phyloP scores from a whole-genome alignment of 2,113 vertebrate genomes.

The Patagioenas fasciata region DNA sequence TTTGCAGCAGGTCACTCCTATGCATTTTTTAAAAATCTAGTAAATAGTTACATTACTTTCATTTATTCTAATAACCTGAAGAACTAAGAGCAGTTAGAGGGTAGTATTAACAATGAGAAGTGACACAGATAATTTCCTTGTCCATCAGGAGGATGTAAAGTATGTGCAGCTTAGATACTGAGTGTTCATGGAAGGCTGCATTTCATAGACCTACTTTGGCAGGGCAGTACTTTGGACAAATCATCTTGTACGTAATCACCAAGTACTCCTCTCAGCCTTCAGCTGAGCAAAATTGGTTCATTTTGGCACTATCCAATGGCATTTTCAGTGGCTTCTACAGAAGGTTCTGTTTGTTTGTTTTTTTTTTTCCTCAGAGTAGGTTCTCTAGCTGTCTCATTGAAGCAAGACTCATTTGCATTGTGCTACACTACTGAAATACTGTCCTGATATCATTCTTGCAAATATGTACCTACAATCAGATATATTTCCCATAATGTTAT shows the following conservation, averaged over 20 bases:
- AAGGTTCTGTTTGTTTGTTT: neutral
- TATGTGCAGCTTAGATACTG: neutral
- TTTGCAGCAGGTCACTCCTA: neutral
- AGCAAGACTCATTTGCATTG: neutral
- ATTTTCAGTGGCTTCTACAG: neutral
- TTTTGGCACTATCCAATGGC: neutral
- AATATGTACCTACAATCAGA: slow-evolving; percentile 43
- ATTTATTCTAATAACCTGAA: neutral
- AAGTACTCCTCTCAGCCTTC: neutral
- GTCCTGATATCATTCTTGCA: neutral
- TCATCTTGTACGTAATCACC: rapidly evolving
- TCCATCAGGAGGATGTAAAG: neutral
- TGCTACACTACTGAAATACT: neutral
- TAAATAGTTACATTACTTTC: neutral
- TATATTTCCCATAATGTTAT: slow-evolving; percentile 30
- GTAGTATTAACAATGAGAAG: neutral
- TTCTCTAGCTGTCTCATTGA: neutral
- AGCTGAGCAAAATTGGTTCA: neutral
- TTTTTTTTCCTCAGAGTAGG: neutral
- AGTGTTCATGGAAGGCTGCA: neutral
- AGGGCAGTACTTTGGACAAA: neutral
- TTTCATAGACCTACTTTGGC: neutral
- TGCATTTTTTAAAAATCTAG: neutral
- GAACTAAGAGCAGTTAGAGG: neutral
- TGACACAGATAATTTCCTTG: neutral